Base-by-base conservation (phyloP, 1,140 invertebrate genomes). In the Dendroctonus ponderosae region DNA sequence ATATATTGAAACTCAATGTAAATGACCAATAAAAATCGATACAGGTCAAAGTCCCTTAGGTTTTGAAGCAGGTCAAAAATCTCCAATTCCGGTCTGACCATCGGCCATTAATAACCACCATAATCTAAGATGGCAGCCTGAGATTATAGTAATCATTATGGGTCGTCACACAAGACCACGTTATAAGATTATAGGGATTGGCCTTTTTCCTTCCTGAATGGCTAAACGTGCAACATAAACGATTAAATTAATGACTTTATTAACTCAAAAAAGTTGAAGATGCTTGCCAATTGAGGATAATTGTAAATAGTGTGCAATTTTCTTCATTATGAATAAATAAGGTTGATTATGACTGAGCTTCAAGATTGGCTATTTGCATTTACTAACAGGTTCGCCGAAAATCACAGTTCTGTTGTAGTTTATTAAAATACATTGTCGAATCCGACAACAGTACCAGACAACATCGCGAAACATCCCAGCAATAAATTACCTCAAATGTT, bases 81-180 rank as follows among this genome's bases (percentile, higher is more conserved):
- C 44, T 39, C 39, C 9, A 74, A 73, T 73, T 72, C 73, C 71
- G 74, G 72, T 70, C 74, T 72, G 61, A 37, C 61, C 61, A 12
- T 53, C 61, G 61, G 51, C 61, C 61, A 63, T 63, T 63, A 63
- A 63, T 63, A 63, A 49, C 42, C 40, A 51, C 50, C 50, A 63
- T 63, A 53, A 63, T 63, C 50, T 63, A 63, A 63, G 61, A 63
- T 63, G 61, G 61, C 61, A 63, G 61, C 50, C 26, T 53, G n/a
- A 63, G 61, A 63, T 63, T 63, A 63, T 56, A 54, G 52, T 54
- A 54, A 63, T 63, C 61, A 63, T 49, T 14, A 41, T 38, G 9
- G 41, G 40, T 58, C 39, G 42, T 48, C 46, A 50, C 58, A 61
- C 56, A 50, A 61, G 38, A 50, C 58, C 58, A 38, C 58, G 58